A percentile compares a stretch with the other conserved stretches of the same genome.
These are phyloP conservation scores for Seriola aureovittata DNA, from an alignment of 2,113 vertebrate genomes.

Conservation along the genomic window DNA sequence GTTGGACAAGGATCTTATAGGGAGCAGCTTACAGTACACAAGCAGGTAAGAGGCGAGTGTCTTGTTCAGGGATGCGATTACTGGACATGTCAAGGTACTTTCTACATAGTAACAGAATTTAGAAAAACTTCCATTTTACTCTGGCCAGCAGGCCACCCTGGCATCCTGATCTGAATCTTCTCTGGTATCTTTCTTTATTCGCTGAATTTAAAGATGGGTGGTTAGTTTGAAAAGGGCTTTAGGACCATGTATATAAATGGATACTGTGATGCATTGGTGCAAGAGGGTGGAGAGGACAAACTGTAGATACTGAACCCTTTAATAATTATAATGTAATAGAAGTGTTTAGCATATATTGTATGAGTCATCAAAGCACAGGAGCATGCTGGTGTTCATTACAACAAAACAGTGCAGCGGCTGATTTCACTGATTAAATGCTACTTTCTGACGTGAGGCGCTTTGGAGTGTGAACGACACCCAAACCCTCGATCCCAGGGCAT, in stretches of 20 bases:
- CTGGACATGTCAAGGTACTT: neutral
- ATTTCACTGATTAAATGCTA: neutral
- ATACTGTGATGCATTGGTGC: too few relatives aligned
- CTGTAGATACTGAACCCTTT: neutral
- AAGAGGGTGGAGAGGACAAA: neutral
- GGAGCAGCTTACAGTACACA: neutral
- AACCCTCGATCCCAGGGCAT: neutral
- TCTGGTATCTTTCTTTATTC: neutral
- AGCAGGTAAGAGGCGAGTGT: neutral
- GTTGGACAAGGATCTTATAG: neutral
- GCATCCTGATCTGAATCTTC: neutral
- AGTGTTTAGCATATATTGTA: neutral
- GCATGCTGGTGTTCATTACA: neutral
- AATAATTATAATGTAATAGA: neutral
- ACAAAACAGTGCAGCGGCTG: neutral
- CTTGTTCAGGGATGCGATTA: neutral
- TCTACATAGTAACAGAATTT: neutral
- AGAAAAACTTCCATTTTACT: neutral
- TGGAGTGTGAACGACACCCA: neutral
- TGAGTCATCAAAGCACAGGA: neutral
- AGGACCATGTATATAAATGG: neutral
- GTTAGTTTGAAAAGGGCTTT: neutral
- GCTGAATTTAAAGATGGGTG: neutral
- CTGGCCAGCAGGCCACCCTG: neutral
- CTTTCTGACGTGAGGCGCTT: neutral